Evolutionary conservation across 2,113 vertebrate species (phyloP), one percentile per base, ranked within the genome.

Genomic region (Panthera tigris): DNA sequence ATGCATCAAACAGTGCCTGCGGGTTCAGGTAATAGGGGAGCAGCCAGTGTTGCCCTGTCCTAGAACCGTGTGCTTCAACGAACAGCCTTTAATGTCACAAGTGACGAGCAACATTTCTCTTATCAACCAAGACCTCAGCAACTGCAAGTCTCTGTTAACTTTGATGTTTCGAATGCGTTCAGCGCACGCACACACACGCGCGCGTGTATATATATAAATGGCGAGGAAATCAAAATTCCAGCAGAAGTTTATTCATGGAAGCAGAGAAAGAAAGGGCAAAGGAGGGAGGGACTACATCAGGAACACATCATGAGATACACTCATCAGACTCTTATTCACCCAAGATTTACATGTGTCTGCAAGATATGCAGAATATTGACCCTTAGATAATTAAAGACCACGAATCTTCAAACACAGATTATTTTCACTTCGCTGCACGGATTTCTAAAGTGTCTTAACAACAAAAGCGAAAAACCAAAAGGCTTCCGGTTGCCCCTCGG

Each of bases 191-290:
- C 41, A 45, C 41, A 1, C 41, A 1, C 7, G 41, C 7, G 41
- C 45, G 45, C 1, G 7, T 9, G 45, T 45, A 45, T 71, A 36
- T 50, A 73, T 23, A 52, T 31, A 91, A 90, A n/a, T 95, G 57
- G 15, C 78, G 89, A 21, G 63, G 33, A 93, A 96, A 94, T 52
- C n/a, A 91, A 95, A 97, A 91, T 79, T 66, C 73, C 4, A 86
- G n/a, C 78, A 97, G 61, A 92, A 39, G 93, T 98, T 98, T 97
- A 98, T 96, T 98, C 82, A 86, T 10, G 69, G 61, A 80, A 95
- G 36, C 87, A 87, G 95, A 66, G 41, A 89, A 82, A 91, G 18
- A 78, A 89, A 83, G 23, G 55, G 27, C 18, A 36, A 76, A 74
- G 14, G 73, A 48, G 52, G 81, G 18, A 95, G 10, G 45, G 78